A percentile compares a stretch with the other conserved stretches of the same genome.
Conservation (phyloP, 2,888 invertebrate species). For the Diloba caeruleocephala region DNA sequence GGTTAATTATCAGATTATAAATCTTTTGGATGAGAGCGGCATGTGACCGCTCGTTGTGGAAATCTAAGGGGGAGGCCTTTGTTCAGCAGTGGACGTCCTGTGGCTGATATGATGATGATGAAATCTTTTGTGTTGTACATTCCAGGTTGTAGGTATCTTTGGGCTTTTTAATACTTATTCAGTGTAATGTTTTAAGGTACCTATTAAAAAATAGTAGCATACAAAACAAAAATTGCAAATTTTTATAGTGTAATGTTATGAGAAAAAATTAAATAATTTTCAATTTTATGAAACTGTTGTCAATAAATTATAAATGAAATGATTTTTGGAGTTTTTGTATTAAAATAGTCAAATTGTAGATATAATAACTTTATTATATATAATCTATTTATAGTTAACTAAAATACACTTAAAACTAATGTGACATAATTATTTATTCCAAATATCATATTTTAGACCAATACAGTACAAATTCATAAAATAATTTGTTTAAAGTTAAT, state of each 20-base stretch:
- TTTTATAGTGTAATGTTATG: constrained; percentile 46
- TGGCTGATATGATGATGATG: no score
- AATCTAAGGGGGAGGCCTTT: no score
- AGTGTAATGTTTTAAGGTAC: constrained; percentile 37
- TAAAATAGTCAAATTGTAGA: constrained; percentile 24
- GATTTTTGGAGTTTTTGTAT: constrained; percentile 27
- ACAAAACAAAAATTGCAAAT: constrained; percentile 47
- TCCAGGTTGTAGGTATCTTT: constrained; percentile 46
- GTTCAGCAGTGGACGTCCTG: no score
- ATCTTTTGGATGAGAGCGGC: no score
- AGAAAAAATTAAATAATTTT: constrained; percentile 56
- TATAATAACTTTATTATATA: constrained; percentile 53
- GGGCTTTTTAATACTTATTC: constrained; percentile 50
- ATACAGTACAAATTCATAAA: constrained; percentile 41
- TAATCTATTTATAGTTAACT: constrained; percentile 41
- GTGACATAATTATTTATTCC: constrained; percentile 35
- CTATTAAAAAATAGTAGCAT: constrained; percentile 35
- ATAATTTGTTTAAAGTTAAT: constrained; percentile 32
- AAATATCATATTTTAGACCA: constrained; percentile 33
- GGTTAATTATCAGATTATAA: constrained; percentile 25
- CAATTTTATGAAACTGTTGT: constrained; percentile 78
- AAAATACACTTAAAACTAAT: constrained; percentile 47
- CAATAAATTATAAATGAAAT: constrained; percentile 66
- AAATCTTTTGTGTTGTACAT: constrained; percentile 43
- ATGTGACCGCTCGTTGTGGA: no score